Evolutionary conservation across 2,888 invertebrate species (phyloP), one percentile per base, ranked within the genome.

Genomic region (Melikaiella ostensackeni): DNA sequence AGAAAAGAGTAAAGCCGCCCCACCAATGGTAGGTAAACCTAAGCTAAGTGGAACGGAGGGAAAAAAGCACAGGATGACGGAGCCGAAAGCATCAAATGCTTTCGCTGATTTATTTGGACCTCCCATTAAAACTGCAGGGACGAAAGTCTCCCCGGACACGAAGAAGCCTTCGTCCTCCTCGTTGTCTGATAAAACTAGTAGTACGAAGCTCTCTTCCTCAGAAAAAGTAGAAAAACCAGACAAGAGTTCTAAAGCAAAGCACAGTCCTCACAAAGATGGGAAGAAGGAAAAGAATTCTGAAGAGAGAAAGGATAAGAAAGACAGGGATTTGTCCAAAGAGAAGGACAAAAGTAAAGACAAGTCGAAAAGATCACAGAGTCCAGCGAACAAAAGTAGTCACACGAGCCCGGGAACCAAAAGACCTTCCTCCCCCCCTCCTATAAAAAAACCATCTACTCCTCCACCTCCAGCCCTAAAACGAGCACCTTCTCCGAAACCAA

Each of bases 81-180:
- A 91, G 21, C 92, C 92, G 30, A 94, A 93, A 89, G 92, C 92
- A 9, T 93, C 92, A 38, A 94, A 94, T 86, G 94, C 95, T 80
- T 97, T 97, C 91, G 95, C 95, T 73, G 95, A 95, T 85, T 92
- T 98, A 62, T 98, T 98, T 92, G 97, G 97, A 0, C 93, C 95
- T 30, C 97, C 97, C 0, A 95, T 97, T 84, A 97, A 96, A 89
- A 95, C 95, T 55, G 92, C 94, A 4, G 70, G 70, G 19, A 70
- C 70, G 9, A 96, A 95, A 92, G 92, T 94, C 46, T 94, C 95
- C 9, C 94, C 95, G 19, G 95, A 95, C 81, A 93, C 93, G 38
- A 94, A 94, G 85, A 95, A 94, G 88, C 74, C 82, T 11, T 88
- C 89, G 13, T 70, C 70, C n/a, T 46, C 66, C 7, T 66, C 66